phyloP scores from a whole-genome alignment of 2,888 invertebrate genomes.

The Lathronympha strigana region DNA sequence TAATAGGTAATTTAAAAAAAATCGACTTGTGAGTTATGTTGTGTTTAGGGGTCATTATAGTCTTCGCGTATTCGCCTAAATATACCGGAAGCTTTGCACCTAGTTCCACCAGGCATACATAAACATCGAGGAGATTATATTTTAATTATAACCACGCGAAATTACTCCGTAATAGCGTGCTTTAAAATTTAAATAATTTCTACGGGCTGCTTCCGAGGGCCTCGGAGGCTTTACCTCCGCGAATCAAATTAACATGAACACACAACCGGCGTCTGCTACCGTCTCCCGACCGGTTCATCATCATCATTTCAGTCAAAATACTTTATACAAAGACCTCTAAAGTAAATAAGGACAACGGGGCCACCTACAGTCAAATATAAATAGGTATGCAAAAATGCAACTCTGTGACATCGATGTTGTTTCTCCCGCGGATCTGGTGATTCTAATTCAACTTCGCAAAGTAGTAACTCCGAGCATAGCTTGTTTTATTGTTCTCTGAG shows the following conservation, averaged over 20 bases:
- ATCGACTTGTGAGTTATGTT: no score
- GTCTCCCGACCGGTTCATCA: slow-evolving; percentile 50
- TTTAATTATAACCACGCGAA: slow-evolving; percentile 33
- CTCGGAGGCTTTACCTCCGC: slow-evolving; percentile 56
- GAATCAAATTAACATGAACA: slow-evolving; percentile 75
- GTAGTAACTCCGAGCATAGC: no score
- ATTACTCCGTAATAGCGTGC: slow-evolving; percentile 26
- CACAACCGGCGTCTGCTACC: slow-evolving; percentile 56
- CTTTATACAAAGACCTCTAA: no score
- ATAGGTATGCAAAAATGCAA: no score
- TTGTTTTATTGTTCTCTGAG: no score
- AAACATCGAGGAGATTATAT: slow-evolving; percentile 19
- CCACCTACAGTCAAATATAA: no score
- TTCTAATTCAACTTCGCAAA: no score
- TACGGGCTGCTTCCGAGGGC: slow-evolving; percentile 61
- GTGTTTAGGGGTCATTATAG: not conserved
- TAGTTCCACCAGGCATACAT: slow-evolving; percentile 17
- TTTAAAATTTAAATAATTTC: slow-evolving; percentile 59
- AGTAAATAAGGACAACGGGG: no score
- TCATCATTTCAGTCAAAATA: no score
- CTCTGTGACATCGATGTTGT: no score
- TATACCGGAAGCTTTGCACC: slow-evolving; percentile 3
- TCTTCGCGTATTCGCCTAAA: not conserved
- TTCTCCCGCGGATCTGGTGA: no score
- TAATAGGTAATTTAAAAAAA: no score